Base-by-base conservation (phyloP, 2,797 vertebrate genomes). In the Tinamus major region DNA sequence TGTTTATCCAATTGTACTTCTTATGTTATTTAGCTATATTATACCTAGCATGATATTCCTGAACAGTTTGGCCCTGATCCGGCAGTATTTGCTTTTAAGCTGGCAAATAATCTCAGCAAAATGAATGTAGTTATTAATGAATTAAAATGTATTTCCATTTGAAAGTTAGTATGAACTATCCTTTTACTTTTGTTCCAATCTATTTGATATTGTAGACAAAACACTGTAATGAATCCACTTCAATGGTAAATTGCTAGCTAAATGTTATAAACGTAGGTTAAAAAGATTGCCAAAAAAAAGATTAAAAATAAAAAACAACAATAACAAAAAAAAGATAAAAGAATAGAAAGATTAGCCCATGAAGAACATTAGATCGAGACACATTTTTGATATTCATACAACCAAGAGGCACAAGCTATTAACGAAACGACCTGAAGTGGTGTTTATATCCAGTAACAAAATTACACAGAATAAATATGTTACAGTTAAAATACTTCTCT, bases 111-210 rank as follows among this genome's bases (percentile, higher is more conserved):
- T 70, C 55, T 55, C 31, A 81, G 13, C 1, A 78, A 85, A 94
- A 85, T 69, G 14, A 92, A 80, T 87, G 13, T 44, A 53, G 6
- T 3, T 80, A 64, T 92, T 79, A 90, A 75, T 24, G 37, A 91
- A 56, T 86, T 91, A 49, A 72, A 79, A 76, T 1, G 9, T 56
- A 65, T 89, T 92, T 86, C 23, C 64, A 81, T 59, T 67, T 92
- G 42, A 91, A 87, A 80, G 13, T 29, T 86, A 77, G 20, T 48
- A 71, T 49, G 33, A 94, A 76, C 83, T 80, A 76, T 69, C 8
- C 23, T 72, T 2, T 42, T 91, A 65, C 20, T 0, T 0, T 46
- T 86, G 63, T 68, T 79, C 44, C 37, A 83, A 80, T 9, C 33
- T 21, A 61, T 46, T 61, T 85, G 5, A 20, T 11, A 87, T 21